These are phyloP conservation scores for Steatocranus sp. DNA, from an alignment of 2,797 vertebrate species.

Conservation along the genomic window DNA sequence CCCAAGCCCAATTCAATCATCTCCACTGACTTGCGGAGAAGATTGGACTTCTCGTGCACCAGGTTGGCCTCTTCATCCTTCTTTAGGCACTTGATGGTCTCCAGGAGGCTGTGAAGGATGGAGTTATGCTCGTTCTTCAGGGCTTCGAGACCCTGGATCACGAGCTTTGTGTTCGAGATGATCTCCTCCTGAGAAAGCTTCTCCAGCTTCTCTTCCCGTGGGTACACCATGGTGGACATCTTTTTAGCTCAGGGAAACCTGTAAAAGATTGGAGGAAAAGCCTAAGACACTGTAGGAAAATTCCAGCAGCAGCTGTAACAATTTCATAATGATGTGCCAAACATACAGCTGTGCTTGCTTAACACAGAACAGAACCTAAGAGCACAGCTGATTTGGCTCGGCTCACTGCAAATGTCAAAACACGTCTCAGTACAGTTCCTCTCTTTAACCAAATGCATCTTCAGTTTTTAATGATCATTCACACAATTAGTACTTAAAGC, in stretches of 20 bases:
- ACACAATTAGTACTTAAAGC: background rate
- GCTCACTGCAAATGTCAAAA: background rate
- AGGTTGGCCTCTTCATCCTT: conserved; percentile 97
- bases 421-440: background rate
- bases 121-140: conserved; percentile 98
- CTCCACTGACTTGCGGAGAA: conserved; percentile 94
- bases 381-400: background rate
- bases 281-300: background rate
- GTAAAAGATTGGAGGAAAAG: background rate
- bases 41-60: conserved; percentile 94
- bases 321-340: background rate
- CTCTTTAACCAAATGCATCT: background rate
- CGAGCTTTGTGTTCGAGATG: conserved; percentile 95
- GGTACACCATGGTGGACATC: conserved; percentile 92
- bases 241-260: conserved; percentile 66
- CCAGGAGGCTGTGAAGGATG: conserved; percentile 94
- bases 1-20: conserved; percentile 97
- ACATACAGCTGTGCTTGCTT: conserved; percentile 16
- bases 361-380: background rate
- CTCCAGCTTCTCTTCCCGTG: conserved; percentile 90
- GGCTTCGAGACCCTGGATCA: conserved; percentile 96
- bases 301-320: background rate
- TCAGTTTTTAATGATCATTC: conserved; percentile 1
- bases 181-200: conserved; percentile 98
- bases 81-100: conserved; percentile 98